Percentiles rank a stretch among this genome's conserved stretches.
Evolutionary conservation across 2,888 invertebrate genomes (phyloP).

Genomic region (Abrostola tripartita): DNA sequence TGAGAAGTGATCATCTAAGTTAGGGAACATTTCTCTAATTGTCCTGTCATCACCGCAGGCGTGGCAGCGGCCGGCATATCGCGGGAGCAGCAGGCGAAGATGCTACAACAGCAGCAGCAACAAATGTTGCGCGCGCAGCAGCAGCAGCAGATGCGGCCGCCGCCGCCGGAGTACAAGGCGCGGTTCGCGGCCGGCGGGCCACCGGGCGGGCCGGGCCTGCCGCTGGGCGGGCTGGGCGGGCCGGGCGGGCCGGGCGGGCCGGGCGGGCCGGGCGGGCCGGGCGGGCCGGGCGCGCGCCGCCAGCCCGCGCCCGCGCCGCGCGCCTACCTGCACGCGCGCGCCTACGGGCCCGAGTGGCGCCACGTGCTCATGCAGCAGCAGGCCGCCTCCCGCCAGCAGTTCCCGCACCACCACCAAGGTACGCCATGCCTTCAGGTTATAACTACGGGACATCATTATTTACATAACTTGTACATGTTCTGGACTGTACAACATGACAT

Average conservation of each 20-base stretch:
- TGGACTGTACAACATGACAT: no score
- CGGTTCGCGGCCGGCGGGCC: slow-evolving; percentile 81
- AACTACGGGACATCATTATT: no score
- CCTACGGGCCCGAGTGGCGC: slow-evolving; percentile 83
- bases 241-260: slow-evolving; percentile 59
- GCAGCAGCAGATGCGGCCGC: slow-evolving; percentile 88
- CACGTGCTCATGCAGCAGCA: slow-evolving; percentile 90
- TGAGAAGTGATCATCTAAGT: no score
- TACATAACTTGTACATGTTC: no score
- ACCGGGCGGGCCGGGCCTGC: slow-evolving; percentile 33
- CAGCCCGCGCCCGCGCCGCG: slow-evolving; percentile 66
- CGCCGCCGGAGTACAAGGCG: slow-evolving; percentile 95
- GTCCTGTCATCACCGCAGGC: slow-evolving; percentile 58
- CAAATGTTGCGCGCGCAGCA: slow-evolving; percentile 89
- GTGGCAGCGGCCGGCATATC: slow-evolving; percentile 83
- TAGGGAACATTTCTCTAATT: neutral
- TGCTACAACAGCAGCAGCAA: slow-evolving; percentile 91
- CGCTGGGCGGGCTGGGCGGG: slow-evolving; percentile 60
- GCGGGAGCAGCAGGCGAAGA: slow-evolving; percentile 90
- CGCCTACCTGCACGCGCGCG: slow-evolving; percentile 77
- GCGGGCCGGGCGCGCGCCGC: slow-evolving; percentile 64
- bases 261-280: slow-evolving; percentile 57
- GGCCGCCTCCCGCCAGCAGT: slow-evolving; percentile 76
- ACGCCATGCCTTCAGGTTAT: neutral
- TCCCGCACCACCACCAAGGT: slow-evolving; percentile 86